These are phyloP conservation scores for Spodoptera litura DNA, from an alignment of 1,140 invertebrate genomes.

Conservation along the genomic window DNA sequence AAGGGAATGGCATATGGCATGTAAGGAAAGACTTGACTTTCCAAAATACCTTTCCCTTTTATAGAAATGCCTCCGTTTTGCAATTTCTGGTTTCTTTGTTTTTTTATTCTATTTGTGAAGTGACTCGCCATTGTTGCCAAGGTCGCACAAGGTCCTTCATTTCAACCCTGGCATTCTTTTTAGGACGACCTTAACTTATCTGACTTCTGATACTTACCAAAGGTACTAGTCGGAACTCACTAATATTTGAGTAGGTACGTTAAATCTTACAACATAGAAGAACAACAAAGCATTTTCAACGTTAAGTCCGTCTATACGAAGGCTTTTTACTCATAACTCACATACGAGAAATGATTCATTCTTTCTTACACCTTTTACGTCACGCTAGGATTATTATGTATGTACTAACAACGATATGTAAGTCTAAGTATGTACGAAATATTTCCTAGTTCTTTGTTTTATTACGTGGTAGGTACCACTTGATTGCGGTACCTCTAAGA, in stretches of 20 bases:
- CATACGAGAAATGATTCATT: constrained; percentile 12
- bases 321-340: background rate
- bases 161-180: constrained; percentile 5
- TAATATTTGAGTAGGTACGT: too few relatives aligned
- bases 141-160: background rate
- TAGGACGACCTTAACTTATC: too few relatives aligned
- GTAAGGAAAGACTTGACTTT: constrained; percentile 16
- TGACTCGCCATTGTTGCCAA: constrained; percentile 2
- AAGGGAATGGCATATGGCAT: background rate
- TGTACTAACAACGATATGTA: constrained; percentile 15
- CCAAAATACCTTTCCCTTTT: constrained; percentile 34
- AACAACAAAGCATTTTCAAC: too few relatives aligned
- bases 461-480: background rate
- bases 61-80: constrained; percentile 11
- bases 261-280: too few relatives aligned
- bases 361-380: constrained; percentile 1
- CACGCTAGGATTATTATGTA: constrained; percentile 3
- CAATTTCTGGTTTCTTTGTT: constrained; percentile 15
- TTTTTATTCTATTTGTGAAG: constrained; percentile 17
- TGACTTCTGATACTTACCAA: too few relatives aligned
- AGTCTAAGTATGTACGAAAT: constrained; percentile 24
- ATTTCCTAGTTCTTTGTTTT: constrained; percentile 49
- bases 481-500: constrained; percentile 31
- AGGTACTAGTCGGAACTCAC: too few relatives aligned
- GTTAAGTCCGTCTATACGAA: too few relatives aligned